Percentiles rank a stretch among this genome's conserved stretches.
These are phyloP conservation scores for Drosophila murphyi DNA, from an alignment of 1,140 invertebrate species.

Conservation along the genomic window DNA sequence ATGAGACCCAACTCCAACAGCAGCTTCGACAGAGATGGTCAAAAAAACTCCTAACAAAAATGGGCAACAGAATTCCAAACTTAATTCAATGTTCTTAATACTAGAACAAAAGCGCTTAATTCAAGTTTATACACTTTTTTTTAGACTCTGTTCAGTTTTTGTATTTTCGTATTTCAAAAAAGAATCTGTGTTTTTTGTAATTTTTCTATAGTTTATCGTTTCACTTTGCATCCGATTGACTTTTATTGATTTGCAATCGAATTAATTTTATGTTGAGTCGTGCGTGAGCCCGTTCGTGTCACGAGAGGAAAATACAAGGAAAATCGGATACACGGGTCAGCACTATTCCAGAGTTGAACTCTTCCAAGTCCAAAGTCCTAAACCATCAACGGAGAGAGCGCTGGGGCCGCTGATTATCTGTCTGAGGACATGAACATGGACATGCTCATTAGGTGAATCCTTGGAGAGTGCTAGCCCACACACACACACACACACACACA, in stretches of 20 bases:
- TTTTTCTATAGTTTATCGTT: too few relatives aligned
- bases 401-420: conserved; percentile 49
- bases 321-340: neutral
- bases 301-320: neutral
- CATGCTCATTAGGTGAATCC: conserved; percentile 76
- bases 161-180: too few relatives aligned
- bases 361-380: neutral
- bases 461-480: conserved; percentile 59
- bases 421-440: conserved; percentile 54
- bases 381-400: conserved; percentile 6
- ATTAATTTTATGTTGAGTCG: too few relatives aligned
- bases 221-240: too few relatives aligned
- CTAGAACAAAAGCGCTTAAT: too few relatives aligned
- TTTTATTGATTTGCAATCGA: too few relatives aligned
- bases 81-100: too few relatives aligned
- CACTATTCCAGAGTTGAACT: neutral
- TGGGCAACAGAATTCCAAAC: too few relatives aligned
- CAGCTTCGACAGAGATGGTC: neutral
- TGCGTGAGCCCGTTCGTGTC: neutral
- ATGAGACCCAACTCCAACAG: conserved; percentile 34
- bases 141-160: too few relatives aligned
- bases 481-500: conserved; percentile 8
- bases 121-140: too few relatives aligned
- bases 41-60: neutral
- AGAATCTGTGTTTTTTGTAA: too few relatives aligned